Evolutionary conservation across 2,113 vertebrate genomes (phyloP).

Genomic region (Heptranchias perlo): DNA sequence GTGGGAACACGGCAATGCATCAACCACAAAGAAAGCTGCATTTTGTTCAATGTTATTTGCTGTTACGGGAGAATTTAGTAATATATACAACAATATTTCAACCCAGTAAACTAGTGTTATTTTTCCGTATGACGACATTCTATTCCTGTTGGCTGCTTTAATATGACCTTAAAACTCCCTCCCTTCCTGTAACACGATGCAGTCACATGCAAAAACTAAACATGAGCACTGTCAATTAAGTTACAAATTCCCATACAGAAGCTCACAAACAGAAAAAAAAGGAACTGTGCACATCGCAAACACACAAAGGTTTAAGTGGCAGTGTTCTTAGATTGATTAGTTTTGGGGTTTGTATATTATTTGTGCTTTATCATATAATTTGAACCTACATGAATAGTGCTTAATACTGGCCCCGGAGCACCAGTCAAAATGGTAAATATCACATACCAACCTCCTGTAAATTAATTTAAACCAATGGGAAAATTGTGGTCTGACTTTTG

Average conservation of each 20-base stretch:
- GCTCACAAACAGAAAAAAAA: neutral
- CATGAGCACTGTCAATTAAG: neutral
- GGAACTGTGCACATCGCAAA: neutral
- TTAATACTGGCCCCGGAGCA: neutral
- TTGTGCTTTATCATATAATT: neutral
- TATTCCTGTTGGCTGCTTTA: neutral
- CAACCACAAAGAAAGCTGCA: neutral
- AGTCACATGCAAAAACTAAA: neutral
- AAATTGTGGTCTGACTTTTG: neutral
- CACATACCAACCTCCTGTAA: neutral
- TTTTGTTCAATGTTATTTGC: neutral
- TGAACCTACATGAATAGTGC: neutral
- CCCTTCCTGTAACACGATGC: neutral
- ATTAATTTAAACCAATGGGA: neutral
- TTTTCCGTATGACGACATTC: neutral
- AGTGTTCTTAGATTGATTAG: neutral
- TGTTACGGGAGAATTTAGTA: neutral
- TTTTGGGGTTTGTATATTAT: neutral
- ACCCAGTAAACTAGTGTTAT: neutral
- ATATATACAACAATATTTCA: neutral
- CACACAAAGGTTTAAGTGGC: too few species aligned
- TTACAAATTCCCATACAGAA: neutral
- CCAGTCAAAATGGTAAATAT: neutral
- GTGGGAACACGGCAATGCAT: neutral
- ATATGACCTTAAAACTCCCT: neutral